Percentiles rank a stretch among this genome's conserved stretches.
These are phyloP conservation scores for Colossoma macropomum DNA, from an alignment of 2,113 vertebrate genomes.

Conservation along the genomic window DNA sequence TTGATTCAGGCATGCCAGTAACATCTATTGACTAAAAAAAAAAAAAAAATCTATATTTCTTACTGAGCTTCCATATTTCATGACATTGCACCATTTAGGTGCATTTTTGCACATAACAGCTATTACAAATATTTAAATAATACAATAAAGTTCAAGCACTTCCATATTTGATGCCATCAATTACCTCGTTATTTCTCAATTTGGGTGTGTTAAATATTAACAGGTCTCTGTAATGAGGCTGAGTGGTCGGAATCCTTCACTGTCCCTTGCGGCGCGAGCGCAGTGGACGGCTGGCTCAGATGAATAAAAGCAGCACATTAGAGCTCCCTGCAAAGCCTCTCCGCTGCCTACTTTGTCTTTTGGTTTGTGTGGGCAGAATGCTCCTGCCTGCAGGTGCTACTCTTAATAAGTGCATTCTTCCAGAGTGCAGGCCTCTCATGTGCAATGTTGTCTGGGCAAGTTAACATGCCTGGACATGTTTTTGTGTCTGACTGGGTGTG, in stretches of 20 bases:
- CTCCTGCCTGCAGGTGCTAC: constrained; percentile 70
- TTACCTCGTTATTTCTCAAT: constrained; percentile 81
- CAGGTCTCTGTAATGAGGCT: constrained; percentile 80
- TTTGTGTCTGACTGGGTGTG: constrained; percentile 11
- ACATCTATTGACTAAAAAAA: no score
- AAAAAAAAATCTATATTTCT: background rate
- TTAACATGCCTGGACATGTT: constrained; percentile 63
- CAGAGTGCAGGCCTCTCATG: constrained; percentile 59
- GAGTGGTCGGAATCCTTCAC: constrained; percentile 80
- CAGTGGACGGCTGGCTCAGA: constrained; percentile 70
- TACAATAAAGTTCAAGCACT: constrained; percentile 72
- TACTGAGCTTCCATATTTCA: constrained; percentile 38
- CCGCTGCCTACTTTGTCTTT: constrained; percentile 65
- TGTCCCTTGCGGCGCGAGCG: constrained; percentile 76
- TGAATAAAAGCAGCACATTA: constrained; percentile 80
- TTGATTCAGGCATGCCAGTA: no score
- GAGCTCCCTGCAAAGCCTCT: constrained; percentile 66
- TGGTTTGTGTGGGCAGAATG: constrained; percentile 65
- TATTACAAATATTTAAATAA: constrained; percentile 68
- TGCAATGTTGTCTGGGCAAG: constrained; percentile 56
- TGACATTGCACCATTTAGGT: constrained; percentile 28
- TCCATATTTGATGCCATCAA: constrained; percentile 74
- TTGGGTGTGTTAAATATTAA: constrained; percentile 79
- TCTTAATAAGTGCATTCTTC: constrained; percentile 72
- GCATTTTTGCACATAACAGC: constrained; percentile 61